Evolutionary conservation across 2,797 vertebrate species (phyloP), one percentile per base, ranked within the genome.

Genomic region (Botia kubotai): DNA sequence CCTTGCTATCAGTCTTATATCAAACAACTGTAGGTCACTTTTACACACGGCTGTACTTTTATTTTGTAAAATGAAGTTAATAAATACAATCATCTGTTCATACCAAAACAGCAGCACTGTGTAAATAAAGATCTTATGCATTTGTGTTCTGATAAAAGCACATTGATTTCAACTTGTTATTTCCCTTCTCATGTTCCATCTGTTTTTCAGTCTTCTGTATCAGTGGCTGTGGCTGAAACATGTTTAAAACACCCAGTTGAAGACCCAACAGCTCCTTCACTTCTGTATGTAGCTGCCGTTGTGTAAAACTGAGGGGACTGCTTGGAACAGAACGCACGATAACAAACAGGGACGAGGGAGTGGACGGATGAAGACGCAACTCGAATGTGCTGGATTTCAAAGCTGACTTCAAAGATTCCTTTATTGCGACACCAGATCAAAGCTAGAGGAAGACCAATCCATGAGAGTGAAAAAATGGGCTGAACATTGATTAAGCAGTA

Each of bases 361-460:
- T 82, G 89, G 91, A 94, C 94, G 91, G 87, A 95, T 94, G 89
- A 89, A 86, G 92, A 93, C 88, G 92, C 90, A 89, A 93, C 92
- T 93, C 89, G 89, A 92, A 93, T 92, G 90, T 91, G 86, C 89
- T 88, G 88, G 90, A 92, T 92, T 89, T 91, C 90, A 92, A 93
- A 93, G 91, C 91, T 84, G 84, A 90, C 93, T 95, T 95, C 93
- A 95, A 95, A 94, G 90, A 69, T 82, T 87, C 85, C 88, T 93
- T 91, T 92, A 93, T 91, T 91, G 89, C 83, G 85, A 86, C 87
- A 76, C 83, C 75, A 90, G 92, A 95, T 95, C 92, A 95, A 95
- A 95, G 93, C 80, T 75, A 82, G 91, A 85, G 83, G 84, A 91
- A 89, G 89, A 89, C 83, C 91, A 91, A 92, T 93, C 92, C 90